Evolutionary conservation across 2,113 vertebrate species (phyloP).

Genomic region (Gymnogyps californianus): DNA sequence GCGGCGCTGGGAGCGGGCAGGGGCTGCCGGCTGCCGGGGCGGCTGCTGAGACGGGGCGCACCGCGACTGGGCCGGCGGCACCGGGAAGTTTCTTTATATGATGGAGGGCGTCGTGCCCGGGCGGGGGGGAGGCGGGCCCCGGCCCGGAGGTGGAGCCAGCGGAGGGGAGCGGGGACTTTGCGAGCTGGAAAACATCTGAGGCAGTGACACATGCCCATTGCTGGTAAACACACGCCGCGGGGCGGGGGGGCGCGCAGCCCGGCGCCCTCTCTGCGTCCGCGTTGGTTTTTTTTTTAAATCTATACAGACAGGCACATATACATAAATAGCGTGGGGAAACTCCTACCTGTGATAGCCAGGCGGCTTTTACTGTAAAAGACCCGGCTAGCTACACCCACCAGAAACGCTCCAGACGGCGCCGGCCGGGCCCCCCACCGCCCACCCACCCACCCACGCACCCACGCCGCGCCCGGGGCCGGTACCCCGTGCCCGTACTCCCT

Average conservation of each 20-base stretch:
- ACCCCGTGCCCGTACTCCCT: neutral
- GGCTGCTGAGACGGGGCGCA: neutral
- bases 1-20: neutral
- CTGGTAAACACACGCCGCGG: slow-evolving; percentile 26
- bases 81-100: slow-evolving; percentile 55
- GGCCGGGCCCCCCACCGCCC: neutral
- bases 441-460: neutral
- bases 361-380: slow-evolving; percentile 48
- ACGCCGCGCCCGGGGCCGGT: neutral
- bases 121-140: neutral
- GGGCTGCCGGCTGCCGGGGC: neutral
- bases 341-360: slow-evolving; percentile 12
- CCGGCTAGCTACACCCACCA: slow-evolving; percentile 24
- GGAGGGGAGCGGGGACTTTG: neutral
- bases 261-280: neutral
- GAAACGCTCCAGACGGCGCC: slow-evolving; percentile 5
- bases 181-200: slow-evolving; percentile 39
- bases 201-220: neutral
- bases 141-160: slow-evolving; percentile 16
- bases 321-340: slow-evolving; percentile 59
- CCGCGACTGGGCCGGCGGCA: neutral
- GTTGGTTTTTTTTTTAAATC: neutral
- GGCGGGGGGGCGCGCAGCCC: neutral
- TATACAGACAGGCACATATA: neutral
- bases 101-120: slow-evolving; percentile 8